Conservation (phyloP, 1,140 invertebrate species). For the Doryteuthis pealeii region DNA sequence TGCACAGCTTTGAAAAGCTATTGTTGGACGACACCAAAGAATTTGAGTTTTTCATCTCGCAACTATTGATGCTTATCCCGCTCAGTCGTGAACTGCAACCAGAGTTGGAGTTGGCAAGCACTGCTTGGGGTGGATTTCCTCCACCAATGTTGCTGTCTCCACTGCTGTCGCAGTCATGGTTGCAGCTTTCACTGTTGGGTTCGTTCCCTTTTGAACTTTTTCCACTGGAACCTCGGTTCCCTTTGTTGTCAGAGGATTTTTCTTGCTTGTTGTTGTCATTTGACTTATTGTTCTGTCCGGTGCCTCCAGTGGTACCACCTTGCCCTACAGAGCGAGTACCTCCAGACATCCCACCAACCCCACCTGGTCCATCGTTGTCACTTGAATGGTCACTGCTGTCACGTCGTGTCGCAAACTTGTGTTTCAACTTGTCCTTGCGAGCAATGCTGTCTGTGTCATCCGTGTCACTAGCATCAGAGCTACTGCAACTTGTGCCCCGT, state of each 20-base stretch:
- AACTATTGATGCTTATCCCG: neutral
- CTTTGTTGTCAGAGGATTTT: conserved; percentile 14
- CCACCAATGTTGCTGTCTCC: neutral
- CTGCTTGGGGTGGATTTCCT: neutral
- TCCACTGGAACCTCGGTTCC: neutral
- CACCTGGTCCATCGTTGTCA: conserved; percentile 53
- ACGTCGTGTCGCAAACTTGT: conserved; percentile 54
- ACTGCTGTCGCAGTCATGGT: conserved; percentile 16
- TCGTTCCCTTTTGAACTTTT: conserved; percentile 14
- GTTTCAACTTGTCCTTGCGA: conserved; percentile 71
- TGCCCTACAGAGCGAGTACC: conserved; percentile 26
- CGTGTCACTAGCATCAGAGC: conserved; percentile 82
- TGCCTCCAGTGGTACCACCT: conserved; percentile 23
- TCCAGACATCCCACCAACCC: conserved; percentile 35
- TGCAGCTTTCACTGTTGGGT: conserved; percentile 17
- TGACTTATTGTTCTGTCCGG: conserved; percentile 10
- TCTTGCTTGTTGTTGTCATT: neutral
- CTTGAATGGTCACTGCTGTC: conserved; percentile 60
- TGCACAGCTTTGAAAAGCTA: neutral
- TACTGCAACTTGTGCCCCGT: conserved; percentile 82
- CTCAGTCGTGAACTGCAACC: neutral
- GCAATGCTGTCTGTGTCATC: conserved; percentile 86
- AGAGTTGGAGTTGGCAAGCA: neutral
- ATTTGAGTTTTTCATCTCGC: neutral
- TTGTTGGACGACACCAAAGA: conserved; percentile 11